A percentile compares a stretch with the other conserved stretches of the same genome.
These are phyloP conservation scores for Bombus terrestris DNA, from an alignment of 1,140 invertebrate genomes.

Conservation along the genomic window DNA sequence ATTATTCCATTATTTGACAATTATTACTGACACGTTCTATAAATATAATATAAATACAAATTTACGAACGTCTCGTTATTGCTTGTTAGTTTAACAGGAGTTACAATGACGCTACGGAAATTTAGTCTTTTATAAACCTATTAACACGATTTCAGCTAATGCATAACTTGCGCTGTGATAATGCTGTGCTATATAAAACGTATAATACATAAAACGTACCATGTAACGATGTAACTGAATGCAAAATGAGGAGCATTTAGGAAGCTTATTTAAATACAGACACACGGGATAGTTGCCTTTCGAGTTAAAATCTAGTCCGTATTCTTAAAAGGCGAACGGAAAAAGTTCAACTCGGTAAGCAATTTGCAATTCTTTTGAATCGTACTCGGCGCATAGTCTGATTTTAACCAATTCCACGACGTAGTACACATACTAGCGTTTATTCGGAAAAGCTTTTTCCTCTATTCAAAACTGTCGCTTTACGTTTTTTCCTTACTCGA, in stretches of 20 bases:
- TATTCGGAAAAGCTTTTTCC: not conserved
- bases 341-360: slow-evolving; percentile 20
- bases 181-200: no score
- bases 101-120: no score
- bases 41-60: no score
- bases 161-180: no score
- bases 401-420: slow-evolving; percentile 13
- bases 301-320: slow-evolving; percentile 23
- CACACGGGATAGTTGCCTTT: not conserved
- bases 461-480: not conserved
- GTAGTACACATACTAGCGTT: slow-evolving; percentile 11
- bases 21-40: no score
- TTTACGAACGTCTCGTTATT: no score
- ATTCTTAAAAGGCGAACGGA: slow-evolving; percentile 24
- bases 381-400: slow-evolving; percentile 17
- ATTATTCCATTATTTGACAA: no score
- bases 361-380: slow-evolving; percentile 42
- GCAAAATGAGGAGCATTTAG: not conserved
- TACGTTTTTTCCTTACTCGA: no score
- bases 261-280: slow-evolving; percentile 6
- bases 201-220: not conserved
- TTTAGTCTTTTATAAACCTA: no score
- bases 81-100: no score
- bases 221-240: not conserved
- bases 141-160: no score